Conservation (phyloP, 2,888 invertebrate species). For the Antheraea assamensis region DNA sequence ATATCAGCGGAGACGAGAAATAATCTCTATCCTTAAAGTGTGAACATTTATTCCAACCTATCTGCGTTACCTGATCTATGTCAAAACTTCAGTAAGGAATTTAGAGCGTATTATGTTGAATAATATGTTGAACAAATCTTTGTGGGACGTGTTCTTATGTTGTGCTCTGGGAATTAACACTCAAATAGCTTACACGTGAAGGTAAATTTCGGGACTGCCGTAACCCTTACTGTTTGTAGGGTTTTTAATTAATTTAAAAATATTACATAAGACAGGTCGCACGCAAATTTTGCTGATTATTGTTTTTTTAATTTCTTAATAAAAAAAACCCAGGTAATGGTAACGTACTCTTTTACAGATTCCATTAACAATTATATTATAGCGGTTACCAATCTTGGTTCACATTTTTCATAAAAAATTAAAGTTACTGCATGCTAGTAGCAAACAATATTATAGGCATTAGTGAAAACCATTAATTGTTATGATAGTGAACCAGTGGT, state of each 20-base stretch:
- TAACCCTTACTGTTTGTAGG: not conserved
- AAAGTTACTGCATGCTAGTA: too few species aligned
- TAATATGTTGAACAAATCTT: conserved; percentile 18
- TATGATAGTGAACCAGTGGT: too few species aligned
- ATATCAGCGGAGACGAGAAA: too few species aligned
- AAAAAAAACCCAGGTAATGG: too few species aligned
- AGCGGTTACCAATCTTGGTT: too few species aligned
- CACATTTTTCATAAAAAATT: too few species aligned
- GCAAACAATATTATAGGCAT: too few species aligned
- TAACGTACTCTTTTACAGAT: too few species aligned
- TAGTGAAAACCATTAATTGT: too few species aligned
- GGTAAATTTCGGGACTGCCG: not conserved
- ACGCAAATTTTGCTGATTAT: not conserved
- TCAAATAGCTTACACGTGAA: conserved; percentile 1
- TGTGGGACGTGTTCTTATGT: conserved; percentile 12
- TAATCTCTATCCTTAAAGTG: too few species aligned
- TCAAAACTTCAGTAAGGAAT: conserved; percentile 17
- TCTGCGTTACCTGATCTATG: conserved; percentile 6
- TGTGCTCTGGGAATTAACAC: conserved; percentile 8
- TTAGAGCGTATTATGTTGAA: conserved; percentile 17
- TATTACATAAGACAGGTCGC: not conserved
- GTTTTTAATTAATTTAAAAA: conserved; percentile 2
- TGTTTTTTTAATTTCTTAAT: too few species aligned
- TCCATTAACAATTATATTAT: too few species aligned
- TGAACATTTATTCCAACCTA: not conserved